phyloP scores from a whole-genome alignment of 2,888 invertebrate species.

The Argyresthia albistria region DNA sequence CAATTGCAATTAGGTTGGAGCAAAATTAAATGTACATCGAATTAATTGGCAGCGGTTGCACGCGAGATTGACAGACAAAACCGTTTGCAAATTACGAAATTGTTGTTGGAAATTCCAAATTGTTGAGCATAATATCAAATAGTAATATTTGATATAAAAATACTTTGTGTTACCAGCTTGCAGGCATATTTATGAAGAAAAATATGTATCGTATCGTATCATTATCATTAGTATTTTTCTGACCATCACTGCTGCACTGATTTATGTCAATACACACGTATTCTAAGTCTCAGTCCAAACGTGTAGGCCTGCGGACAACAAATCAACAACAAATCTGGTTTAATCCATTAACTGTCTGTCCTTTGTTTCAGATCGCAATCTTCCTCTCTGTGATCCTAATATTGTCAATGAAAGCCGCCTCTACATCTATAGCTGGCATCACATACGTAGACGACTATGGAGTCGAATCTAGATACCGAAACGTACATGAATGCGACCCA shows the following conservation, averaged over 20 bases:
- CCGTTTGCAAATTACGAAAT: neutral
- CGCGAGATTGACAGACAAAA: neutral
- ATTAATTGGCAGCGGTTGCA: no score
- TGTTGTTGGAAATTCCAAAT: neutral
- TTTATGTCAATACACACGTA: no score
- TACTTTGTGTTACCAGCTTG: neutral
- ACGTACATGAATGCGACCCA: conserved; percentile 48
- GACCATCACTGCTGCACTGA: no score
- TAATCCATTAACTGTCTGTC: neutral
- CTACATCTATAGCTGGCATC: conserved; percentile 39
- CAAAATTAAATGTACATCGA: no score
- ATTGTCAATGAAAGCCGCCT: conserved; percentile 10
- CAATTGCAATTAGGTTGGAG: no score
- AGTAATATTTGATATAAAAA: no score
- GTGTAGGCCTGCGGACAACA: neutral
- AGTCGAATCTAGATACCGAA: conserved; percentile 40
- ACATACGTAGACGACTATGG: conserved; percentile 52
- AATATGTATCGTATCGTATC: no score
- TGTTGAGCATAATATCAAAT: neutral
- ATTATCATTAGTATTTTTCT: no score
- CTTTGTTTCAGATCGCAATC: neutral
- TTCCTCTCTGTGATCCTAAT: conserved; percentile 7
- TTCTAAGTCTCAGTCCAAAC: no score
- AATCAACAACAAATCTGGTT: neutral
- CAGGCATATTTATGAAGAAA: neutral